Percentiles rank a stretch among this genome's conserved stretches.
Evolutionary conservation across 2,888 invertebrate genomes (phyloP).

Genomic region (Tenthredo distinguenda): DNA sequence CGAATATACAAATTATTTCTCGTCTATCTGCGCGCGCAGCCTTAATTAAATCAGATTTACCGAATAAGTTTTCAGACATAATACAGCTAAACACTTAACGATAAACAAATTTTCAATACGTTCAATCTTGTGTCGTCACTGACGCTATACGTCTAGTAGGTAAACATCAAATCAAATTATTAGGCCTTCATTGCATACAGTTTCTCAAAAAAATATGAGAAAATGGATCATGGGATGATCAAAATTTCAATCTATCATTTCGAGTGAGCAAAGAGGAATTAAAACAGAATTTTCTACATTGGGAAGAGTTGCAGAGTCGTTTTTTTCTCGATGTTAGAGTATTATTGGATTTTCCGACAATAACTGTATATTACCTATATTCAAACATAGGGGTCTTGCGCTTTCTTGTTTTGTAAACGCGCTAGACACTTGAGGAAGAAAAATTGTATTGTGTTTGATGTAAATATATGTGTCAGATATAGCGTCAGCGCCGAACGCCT

Average conservation of each 20-base stretch:
- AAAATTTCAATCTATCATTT: background rate
- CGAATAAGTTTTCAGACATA: background rate
- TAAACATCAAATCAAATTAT: background rate
- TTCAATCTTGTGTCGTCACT: background rate
- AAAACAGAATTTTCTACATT: background rate
- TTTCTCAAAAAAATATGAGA: background rate
- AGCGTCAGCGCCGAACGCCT: conserved; percentile 6
- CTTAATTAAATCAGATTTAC: background rate
- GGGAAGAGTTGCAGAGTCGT: background rate
- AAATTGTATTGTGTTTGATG: conserved; percentile 11
- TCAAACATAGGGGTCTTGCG: background rate
- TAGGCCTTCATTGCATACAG: background rate
- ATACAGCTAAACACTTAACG: background rate
- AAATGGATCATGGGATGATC: background rate
- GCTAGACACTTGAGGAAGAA: background rate
- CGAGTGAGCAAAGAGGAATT: background rate
- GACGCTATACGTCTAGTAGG: background rate
- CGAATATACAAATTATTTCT: background rate
- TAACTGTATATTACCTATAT: background rate
- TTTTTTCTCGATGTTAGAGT: background rate
- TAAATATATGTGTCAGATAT: conserved; percentile 21
- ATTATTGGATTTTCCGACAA: background rate
- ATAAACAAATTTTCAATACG: background rate
- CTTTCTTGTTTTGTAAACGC: background rate
- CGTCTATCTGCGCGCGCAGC: background rate